These are phyloP conservation scores for Guaruba guarouba DNA, from an alignment of 2,113 vertebrate genomes.

Conservation along the genomic window DNA sequence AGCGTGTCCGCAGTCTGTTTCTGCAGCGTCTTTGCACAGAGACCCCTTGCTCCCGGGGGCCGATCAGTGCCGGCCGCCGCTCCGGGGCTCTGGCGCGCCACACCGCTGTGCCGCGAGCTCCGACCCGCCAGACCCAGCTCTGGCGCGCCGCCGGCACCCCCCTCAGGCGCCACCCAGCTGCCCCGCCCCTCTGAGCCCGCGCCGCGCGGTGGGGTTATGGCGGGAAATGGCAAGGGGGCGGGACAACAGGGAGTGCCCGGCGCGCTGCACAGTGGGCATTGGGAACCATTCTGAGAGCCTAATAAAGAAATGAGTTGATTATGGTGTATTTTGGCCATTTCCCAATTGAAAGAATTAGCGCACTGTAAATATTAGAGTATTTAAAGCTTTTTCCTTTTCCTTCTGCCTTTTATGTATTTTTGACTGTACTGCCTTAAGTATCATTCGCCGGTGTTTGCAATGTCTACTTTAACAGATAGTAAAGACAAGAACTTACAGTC, in stretches of 20 bases:
- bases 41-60: neutral
- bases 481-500: neutral
- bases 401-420: neutral
- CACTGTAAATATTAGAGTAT: neutral
- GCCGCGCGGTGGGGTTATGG: neutral
- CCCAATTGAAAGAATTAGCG: neutral
- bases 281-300: neutral
- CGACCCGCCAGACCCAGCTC: too few species aligned
- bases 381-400: neutral
- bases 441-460: neutral
- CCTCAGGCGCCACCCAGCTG: too few species aligned
- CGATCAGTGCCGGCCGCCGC: too few species aligned
- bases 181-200: rapidly evolving
- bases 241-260: rapidly evolving
- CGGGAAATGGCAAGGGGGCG: neutral
- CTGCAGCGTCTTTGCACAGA: neutral
- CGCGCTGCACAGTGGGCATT: too few species aligned
- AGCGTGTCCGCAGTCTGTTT: too few species aligned
- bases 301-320: neutral
- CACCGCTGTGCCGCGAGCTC: rapidly evolving
- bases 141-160: too few species aligned
- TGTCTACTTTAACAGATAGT: neutral
- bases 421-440: neutral
- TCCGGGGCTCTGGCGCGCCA: too few species aligned
- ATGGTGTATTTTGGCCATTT: neutral